These are phyloP conservation scores for Copidosoma aretas DNA, from an alignment of 2,888 invertebrate genomes.

Conservation along the genomic window DNA sequence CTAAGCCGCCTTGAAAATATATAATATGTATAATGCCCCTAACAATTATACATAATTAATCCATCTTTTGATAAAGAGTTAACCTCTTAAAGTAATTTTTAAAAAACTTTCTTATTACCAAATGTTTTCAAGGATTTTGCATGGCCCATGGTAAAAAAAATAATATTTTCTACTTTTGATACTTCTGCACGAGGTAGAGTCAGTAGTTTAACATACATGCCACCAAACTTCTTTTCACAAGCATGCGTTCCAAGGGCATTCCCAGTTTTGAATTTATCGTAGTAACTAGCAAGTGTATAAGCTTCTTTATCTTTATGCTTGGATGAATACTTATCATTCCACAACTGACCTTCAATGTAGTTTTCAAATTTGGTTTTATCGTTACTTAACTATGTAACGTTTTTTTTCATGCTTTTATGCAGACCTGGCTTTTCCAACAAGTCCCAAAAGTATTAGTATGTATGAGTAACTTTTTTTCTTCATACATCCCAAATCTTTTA, in stretches of 20 bases:
- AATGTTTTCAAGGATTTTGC: slow-evolving; percentile 19
- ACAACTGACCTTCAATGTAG: slow-evolving; percentile 28
- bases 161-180: slow-evolving; percentile 22
- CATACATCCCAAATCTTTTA: slow-evolving; percentile 25
- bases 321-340: slow-evolving; percentile 24
- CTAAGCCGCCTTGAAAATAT: slow-evolving; percentile 20
- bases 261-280: slow-evolving; percentile 28
- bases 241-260: slow-evolving; percentile 35
- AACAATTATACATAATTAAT: slow-evolving; percentile 13
- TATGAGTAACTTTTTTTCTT: slow-evolving; percentile 15
- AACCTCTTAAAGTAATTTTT: slow-evolving; percentile 16
- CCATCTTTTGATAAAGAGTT: slow-evolving; percentile 18
- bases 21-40: neutral
- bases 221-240: slow-evolving; percentile 22
- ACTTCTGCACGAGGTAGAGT: slow-evolving; percentile 20
- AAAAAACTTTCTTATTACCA: slow-evolving; percentile 20
- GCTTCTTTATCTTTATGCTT: slow-evolving; percentile 14
- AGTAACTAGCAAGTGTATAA: slow-evolving; percentile 27
- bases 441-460: slow-evolving; percentile 22
- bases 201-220: neutral
- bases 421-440: slow-evolving; percentile 26
- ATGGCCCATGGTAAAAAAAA: slow-evolving; percentile 17
- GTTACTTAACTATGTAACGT: slow-evolving; percentile 14
- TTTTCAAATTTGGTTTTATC: slow-evolving; percentile 23
- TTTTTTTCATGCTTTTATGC: slow-evolving; percentile 20